Evolutionary conservation across 1,140 invertebrate species (phyloP).

Genomic region (Papilio glaucus): DNA sequence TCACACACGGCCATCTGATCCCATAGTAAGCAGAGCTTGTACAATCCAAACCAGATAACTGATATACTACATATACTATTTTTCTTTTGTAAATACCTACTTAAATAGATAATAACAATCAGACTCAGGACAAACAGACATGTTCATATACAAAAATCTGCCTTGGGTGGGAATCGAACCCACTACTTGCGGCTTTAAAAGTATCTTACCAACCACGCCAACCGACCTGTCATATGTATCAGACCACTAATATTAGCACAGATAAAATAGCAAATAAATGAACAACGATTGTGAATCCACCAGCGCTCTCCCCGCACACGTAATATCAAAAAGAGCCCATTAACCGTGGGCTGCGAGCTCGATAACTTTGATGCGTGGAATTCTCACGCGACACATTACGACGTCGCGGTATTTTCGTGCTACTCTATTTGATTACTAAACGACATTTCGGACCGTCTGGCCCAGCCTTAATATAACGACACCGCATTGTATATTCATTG

Average conservation of each 20-base stretch:
- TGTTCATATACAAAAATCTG: too few relatives aligned
- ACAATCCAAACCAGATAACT: too few relatives aligned
- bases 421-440: slow-evolving; percentile 35
- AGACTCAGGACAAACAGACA: too few relatives aligned
- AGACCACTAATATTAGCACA: neutral
- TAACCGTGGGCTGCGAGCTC: neutral
- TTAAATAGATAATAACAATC: too few relatives aligned
- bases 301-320: neutral
- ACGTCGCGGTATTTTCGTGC: slow-evolving; percentile 23
- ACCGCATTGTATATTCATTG: neutral
- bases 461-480: slow-evolving; percentile 11
- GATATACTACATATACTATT: too few relatives aligned
- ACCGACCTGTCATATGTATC: too few relatives aligned
- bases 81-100: too few relatives aligned
- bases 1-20: too few relatives aligned
- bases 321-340: slow-evolving; percentile 18
- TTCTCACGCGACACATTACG: slow-evolving; percentile 30
- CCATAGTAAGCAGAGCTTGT: too few relatives aligned
- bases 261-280: neutral
- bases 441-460: slow-evolving; percentile 8
- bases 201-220: too few relatives aligned
- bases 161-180: too few relatives aligned
- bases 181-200: too few relatives aligned
- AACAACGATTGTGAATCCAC: neutral
- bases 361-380: slow-evolving; percentile 1